Base-by-base conservation (phyloP, 2,888 invertebrate genomes). In the Phortica okadai region DNA sequence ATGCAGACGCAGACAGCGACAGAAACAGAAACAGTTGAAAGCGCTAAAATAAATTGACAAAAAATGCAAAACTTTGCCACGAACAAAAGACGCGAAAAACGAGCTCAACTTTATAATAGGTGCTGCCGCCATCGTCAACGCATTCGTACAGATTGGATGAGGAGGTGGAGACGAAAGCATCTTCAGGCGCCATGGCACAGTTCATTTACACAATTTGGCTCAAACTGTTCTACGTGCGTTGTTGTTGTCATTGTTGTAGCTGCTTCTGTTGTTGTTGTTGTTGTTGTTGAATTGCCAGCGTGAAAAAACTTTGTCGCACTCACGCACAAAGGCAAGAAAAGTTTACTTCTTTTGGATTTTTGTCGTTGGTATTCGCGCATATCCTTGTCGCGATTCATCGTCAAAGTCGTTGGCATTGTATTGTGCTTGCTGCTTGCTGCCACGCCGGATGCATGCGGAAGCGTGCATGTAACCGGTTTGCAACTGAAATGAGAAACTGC, bases 41-140 rank as follows among this genome's bases (percentile, higher is more conserved):
- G 21, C 82, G 84, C 82, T 70, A 11, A 72, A 73, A 70, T 82
- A 83, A 87, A 86, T 82, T 84, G 82, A 82, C 82, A 80, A 70
- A 70, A 78, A 75, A 75, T 72, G 59, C 72, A 81, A 82, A 83
- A 84, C 77, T 86, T 86, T 83, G 79, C 10, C 50, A 50, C 50
- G 66, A 66, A 70, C 70, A 70, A 70, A 70, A 70, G 66, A 66
- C 42, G 66, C 66, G 42, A 66, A 41, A 73, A 72, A 69, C 69
- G 67, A 58, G 50, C 50, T 67, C 70, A 69, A 74, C 76, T 74
- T 74, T 56, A 73, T 76, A 73, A 76, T 64, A 76, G 45, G 42
- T 64, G 70, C 64, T 16, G 21, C n/a, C 16, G 42, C 8, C 62
- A 16, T 2, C 5, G 62, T 5, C 14, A 42, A 33, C 66, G 42